phyloP scores from a whole-genome alignment of 2,113 vertebrate genomes.

The Spea bombifrons region DNA sequence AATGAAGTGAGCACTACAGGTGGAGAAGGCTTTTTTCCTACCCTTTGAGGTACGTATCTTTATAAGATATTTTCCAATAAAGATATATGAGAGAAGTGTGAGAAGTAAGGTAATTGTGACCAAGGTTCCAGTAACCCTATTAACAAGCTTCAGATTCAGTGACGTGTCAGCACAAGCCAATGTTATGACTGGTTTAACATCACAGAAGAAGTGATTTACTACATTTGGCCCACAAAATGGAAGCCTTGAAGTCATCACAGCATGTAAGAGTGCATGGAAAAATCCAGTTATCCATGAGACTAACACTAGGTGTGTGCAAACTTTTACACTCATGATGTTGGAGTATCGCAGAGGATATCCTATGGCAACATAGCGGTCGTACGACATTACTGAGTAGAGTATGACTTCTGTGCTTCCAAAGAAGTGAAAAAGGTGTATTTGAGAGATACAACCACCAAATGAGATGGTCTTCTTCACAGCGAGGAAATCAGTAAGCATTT shows the following conservation, averaged over 20 bases:
- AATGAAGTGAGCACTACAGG: slow-evolving; percentile 52
- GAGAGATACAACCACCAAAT: not conserved
- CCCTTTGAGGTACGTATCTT: slow-evolving; percentile 43
- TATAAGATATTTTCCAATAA: slow-evolving; percentile 47
- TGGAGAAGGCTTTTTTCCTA: slow-evolving; percentile 51
- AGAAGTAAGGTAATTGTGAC: not conserved
- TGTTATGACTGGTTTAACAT: not conserved
- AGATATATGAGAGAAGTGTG: not conserved
- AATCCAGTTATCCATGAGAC: not conserved
- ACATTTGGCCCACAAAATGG: slow-evolving; percentile 19
- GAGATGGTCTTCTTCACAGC: slow-evolving; percentile 33
- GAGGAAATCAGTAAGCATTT: slow-evolving; percentile 32
- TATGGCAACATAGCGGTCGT: slow-evolving; percentile 8
- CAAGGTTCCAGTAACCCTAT: not conserved
- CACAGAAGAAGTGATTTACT: slow-evolving; percentile 31
- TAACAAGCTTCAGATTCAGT: not conserved
- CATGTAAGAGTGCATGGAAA: not conserved
- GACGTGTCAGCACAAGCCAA: slow-evolving; percentile 3
- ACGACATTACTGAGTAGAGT: slow-evolving; percentile 10
- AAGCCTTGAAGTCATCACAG: not conserved
- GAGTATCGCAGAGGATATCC: slow-evolving; percentile 6
- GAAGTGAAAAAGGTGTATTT: slow-evolving; percentile 24
- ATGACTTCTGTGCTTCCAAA: slow-evolving; percentile 2
- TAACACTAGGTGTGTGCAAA: not conserved
- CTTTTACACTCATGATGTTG: not conserved